Conservation (phyloP, 2,888 invertebrate genomes). For the Argynnis bischoffii region DNA sequence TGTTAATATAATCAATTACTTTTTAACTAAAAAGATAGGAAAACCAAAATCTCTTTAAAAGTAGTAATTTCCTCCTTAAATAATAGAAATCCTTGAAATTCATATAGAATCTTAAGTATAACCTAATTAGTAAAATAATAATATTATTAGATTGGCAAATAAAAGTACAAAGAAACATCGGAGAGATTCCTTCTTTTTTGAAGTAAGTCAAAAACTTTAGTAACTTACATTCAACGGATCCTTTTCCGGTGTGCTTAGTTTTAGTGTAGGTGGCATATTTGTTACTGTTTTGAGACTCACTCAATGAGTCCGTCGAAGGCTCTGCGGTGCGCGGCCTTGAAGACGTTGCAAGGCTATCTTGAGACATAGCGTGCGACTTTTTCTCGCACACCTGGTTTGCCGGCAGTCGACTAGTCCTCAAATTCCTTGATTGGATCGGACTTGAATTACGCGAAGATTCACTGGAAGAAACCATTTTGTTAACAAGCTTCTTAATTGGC, state of each 20-base stretch:
- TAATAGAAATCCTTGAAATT: no score
- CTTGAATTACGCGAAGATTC: conserved; percentile 88
- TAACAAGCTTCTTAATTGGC: conserved; percentile 62
- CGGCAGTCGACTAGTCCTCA: conserved; percentile 57
- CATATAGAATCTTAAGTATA: no score
- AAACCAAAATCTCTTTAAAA: no score
- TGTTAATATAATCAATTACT: no score
- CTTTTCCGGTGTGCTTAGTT: conserved; percentile 54
- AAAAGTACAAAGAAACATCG: no score
- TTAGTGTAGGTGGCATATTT: conserved; percentile 73
- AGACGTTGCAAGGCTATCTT: conserved; percentile 74
- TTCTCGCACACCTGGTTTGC: conserved; percentile 56
- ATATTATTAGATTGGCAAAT: no score
- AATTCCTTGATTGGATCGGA: conserved; percentile 78
- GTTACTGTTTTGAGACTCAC: conserved; percentile 66
- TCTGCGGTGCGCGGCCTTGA: conserved; percentile 73
- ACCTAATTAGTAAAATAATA: no score
- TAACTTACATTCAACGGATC: conserved; percentile 61
- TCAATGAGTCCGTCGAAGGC: conserved; percentile 74
- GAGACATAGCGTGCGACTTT: conserved; percentile 67
- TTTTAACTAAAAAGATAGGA: no score
- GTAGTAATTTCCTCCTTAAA: no score
- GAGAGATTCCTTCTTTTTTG: no score
- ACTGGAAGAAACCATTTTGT: conserved; percentile 81
- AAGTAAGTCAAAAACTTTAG: no score